phyloP scores from a whole-genome alignment of 2,797 vertebrate genomes.

The Melanitta fusca region DNA sequence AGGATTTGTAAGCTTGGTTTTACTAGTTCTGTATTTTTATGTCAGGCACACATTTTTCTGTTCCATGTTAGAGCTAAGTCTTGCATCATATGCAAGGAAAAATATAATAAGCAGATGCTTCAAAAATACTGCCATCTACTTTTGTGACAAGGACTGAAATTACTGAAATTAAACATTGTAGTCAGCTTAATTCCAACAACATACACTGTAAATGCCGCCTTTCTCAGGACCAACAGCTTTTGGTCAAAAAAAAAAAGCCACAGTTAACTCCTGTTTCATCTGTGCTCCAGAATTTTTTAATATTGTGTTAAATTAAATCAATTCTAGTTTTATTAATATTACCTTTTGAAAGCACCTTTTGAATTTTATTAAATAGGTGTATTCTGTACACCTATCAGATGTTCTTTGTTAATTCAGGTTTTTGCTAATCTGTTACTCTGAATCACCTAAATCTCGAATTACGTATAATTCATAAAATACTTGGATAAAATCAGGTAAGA shows the following conservation, averaged over 20 bases:
- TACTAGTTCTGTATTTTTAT: neutral
- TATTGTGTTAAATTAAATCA: neutral
- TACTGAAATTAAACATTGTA: neutral
- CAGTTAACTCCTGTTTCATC: neutral
- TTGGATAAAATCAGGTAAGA: neutral
- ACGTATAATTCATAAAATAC: neutral
- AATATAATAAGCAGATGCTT: neutral
- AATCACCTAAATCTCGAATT: neutral
- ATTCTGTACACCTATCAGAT: neutral
- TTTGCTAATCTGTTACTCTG: neutral
- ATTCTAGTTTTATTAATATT: neutral
- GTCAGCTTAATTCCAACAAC: neutral
- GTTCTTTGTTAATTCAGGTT: neutral
- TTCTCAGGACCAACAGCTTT: neutral
- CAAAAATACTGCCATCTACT: neutral
- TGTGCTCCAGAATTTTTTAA: neutral
- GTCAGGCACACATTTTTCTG: neutral
- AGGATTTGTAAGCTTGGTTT: neutral
- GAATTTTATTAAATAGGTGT: neutral
- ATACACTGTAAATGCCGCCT: neutral
- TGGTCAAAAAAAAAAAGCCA: neutral
- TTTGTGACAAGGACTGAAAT: neutral
- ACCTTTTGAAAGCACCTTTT: neutral
- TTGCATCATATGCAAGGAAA: neutral
- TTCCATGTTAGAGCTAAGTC: neutral